Percentiles rank a stretch among this genome's conserved stretches.
These are phyloP conservation scores for Trachelus stipa DNA, from an alignment of 2,888 invertebrate species.

Conservation along the genomic window DNA sequence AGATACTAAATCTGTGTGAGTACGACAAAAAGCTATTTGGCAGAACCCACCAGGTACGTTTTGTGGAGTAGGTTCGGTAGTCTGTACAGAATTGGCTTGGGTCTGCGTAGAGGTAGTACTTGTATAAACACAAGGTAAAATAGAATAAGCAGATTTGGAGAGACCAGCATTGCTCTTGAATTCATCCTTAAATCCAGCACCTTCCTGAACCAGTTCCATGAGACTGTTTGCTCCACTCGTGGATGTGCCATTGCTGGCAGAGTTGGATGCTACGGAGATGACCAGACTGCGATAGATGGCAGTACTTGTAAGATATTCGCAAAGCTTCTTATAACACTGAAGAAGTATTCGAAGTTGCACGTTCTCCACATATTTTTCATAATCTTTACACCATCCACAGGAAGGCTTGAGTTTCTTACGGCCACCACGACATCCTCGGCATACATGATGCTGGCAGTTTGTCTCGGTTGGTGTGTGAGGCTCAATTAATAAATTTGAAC, in stretches of 20 bases:
- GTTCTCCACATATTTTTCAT: constrained; percentile 85
- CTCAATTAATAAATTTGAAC: constrained; percentile 83
- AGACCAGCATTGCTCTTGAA: constrained; percentile 80
- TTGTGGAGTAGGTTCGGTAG: constrained; percentile 45
- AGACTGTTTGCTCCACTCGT: constrained; percentile 72
- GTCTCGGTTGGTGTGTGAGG: constrained; percentile 83
- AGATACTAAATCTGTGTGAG: neutral
- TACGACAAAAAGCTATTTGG: constrained; percentile 9
- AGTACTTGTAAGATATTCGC: constrained; percentile 83
- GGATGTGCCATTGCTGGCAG: constrained; percentile 68
- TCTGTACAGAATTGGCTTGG: constrained; percentile 50
- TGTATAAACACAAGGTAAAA: constrained; percentile 79
- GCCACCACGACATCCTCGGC: constrained; percentile 85
- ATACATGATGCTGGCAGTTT: constrained; percentile 90
- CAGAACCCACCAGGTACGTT: constrained; percentile 48
- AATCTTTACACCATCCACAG: constrained; percentile 88
- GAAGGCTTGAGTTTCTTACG: constrained; percentile 86
- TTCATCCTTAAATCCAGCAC: constrained; percentile 81
- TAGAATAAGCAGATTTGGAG: constrained; percentile 80
- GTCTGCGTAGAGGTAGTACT: constrained; percentile 73
- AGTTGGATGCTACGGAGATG: constrained; percentile 67
- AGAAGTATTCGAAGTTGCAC: constrained; percentile 83
- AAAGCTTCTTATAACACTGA: constrained; percentile 90
- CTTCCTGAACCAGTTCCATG: constrained; percentile 83
- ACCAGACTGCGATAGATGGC: constrained; percentile 75